Percentiles rank a stretch among this genome's conserved stretches.
phyloP scores from a whole-genome alignment of 2,888 invertebrate species.

The Eubasilissa splendida region DNA sequence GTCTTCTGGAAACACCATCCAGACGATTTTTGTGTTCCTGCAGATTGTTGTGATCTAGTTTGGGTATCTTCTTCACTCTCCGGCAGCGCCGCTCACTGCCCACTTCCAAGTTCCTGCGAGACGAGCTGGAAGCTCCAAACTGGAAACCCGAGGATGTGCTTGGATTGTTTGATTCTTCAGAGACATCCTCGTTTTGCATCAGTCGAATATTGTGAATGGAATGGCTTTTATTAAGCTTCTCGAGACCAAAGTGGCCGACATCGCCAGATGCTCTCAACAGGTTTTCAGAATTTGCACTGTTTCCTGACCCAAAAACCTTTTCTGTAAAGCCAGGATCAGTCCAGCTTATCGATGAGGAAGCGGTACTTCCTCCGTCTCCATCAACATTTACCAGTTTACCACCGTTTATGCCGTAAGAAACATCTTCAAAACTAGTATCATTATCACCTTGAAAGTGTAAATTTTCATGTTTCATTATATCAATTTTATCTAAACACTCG shows the following conservation, averaged over 20 bases:
- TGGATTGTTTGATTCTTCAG: slow-evolving; percentile 33
- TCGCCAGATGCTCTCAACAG: slow-evolving; percentile 7
- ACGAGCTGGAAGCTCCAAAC: slow-evolving; percentile 26
- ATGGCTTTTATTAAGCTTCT: slow-evolving; percentile 31
- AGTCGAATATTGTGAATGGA: slow-evolving; percentile 48
- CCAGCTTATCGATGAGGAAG: slow-evolving; percentile 37
- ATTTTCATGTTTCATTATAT: slow-evolving; percentile 51
- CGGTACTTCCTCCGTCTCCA: slow-evolving; percentile 1
- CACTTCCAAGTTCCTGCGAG: slow-evolving; percentile 58
- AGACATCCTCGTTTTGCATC: slow-evolving; percentile 44
- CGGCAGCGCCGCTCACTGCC: slow-evolving; percentile 61
- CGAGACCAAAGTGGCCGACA: slow-evolving; percentile 21
- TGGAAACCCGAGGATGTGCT: slow-evolving; percentile 22
- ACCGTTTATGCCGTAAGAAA: slow-evolving; percentile 22
- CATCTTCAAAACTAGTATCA: slow-evolving; percentile 31
- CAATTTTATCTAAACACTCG: slow-evolving; percentile 64
- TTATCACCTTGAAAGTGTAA: slow-evolving; percentile 34
- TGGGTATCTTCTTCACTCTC: slow-evolving; percentile 60
- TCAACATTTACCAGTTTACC: slow-evolving; percentile 23
- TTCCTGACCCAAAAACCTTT: slow-evolving; percentile 27
- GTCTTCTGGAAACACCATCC: slow-evolving; percentile 45
- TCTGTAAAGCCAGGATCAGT: slow-evolving; percentile 32
- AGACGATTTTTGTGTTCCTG: slow-evolving; percentile 48
- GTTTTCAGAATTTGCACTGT: slow-evolving; percentile 22
- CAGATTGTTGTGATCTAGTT: slow-evolving; percentile 53